phyloP scores from a whole-genome alignment of 2,888 invertebrate genomes.

The Drosophila mercatorum region DNA sequence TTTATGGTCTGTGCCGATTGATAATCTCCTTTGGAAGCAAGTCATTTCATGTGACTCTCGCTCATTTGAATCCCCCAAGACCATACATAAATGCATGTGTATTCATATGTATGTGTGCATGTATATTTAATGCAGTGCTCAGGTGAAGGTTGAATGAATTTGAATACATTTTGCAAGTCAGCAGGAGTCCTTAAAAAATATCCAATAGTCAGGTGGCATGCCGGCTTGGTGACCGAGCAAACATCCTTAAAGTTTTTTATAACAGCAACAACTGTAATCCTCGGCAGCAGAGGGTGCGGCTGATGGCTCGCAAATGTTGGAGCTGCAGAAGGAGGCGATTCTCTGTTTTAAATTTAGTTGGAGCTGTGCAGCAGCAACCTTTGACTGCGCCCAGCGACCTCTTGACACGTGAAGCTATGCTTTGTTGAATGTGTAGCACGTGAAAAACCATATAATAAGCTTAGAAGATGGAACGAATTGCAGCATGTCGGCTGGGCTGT shows the following conservation, averaged over 20 bases:
- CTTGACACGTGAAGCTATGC: conserved; percentile 45
- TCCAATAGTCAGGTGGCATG: conserved; percentile 10
- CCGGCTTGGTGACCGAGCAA: conserved; percentile 34
- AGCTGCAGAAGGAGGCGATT: conserved; percentile 41
- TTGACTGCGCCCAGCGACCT: conserved; percentile 12
- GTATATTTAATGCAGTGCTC: conserved; percentile 55
- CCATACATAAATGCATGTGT: conserved; percentile 11
- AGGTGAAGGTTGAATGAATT: conserved; percentile 71
- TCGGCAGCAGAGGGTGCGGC: conserved; percentile 13
- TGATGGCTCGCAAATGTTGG: conserved; percentile 24
- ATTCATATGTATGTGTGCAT: conserved; percentile 10
- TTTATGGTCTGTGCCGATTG: conserved; percentile 38
- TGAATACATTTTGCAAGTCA: conserved; percentile 74
- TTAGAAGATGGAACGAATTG: conserved; percentile 40
- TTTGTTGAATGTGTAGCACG: conserved; percentile 35
- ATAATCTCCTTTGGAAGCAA: conserved; percentile 29
- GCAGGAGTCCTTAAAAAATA: conserved; percentile 23
- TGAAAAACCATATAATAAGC: conserved; percentile 48
- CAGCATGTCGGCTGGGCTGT: conserved; percentile 31
- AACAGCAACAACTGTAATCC: conserved; percentile 36
- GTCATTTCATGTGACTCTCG: conserved; percentile 27
- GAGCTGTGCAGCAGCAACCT: conserved; percentile 6
- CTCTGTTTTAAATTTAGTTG: conserved; percentile 35
- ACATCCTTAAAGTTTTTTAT: conserved; percentile 32
- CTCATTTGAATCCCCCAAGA: conserved; percentile 46